Conservation (phyloP, 2,797 vertebrate species). For the Brotula barbata region DNA sequence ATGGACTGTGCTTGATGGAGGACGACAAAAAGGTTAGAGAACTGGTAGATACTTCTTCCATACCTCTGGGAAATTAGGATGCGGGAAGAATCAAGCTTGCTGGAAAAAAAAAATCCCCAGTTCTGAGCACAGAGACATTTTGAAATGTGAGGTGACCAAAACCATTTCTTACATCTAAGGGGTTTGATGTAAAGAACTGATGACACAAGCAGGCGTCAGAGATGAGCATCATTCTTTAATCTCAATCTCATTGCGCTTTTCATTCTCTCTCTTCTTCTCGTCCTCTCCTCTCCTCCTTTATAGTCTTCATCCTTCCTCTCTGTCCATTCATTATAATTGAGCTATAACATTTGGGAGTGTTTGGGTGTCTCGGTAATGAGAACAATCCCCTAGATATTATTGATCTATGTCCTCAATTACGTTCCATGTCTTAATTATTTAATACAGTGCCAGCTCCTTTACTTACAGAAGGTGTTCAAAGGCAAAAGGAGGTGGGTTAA, state of each 20-base stretch:
- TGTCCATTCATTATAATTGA: conserved; percentile 71
- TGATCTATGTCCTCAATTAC: conserved; percentile 78
- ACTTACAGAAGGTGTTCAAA: conserved; percentile 67
- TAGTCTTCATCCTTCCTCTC: no score
- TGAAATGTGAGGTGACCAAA: conserved; percentile 69
- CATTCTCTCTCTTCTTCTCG: conserved; percentile 24
- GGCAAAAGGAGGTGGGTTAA: conserved; percentile 47
- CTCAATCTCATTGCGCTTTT: conserved; percentile 55
- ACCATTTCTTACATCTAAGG: conserved; percentile 69
- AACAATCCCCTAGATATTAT: conserved; percentile 73
- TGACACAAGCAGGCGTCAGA: conserved; percentile 61
- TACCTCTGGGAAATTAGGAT: conserved; percentile 79
- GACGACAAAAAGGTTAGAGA: conserved; percentile 29
- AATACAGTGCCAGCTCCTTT: conserved; percentile 60
- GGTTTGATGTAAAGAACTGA: conserved; percentile 59
- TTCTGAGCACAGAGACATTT: conserved; percentile 70
- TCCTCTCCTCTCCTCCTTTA: conserved; percentile 7
- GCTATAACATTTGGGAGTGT: conserved; percentile 66
- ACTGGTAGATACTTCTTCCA: no score
- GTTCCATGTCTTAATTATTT: conserved; percentile 73
- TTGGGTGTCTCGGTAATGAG: conserved; percentile 68
- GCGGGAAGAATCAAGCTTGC: conserved; percentile 69
- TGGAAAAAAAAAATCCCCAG: conserved; percentile 64
- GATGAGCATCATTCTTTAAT: conserved; percentile 72
- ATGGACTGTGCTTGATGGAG: conserved; percentile 39